Evolutionary conservation across 2,113 vertebrate genomes (phyloP), one percentile per base, ranked within the genome.

Genomic region (Lamprotornis superbus): DNA sequence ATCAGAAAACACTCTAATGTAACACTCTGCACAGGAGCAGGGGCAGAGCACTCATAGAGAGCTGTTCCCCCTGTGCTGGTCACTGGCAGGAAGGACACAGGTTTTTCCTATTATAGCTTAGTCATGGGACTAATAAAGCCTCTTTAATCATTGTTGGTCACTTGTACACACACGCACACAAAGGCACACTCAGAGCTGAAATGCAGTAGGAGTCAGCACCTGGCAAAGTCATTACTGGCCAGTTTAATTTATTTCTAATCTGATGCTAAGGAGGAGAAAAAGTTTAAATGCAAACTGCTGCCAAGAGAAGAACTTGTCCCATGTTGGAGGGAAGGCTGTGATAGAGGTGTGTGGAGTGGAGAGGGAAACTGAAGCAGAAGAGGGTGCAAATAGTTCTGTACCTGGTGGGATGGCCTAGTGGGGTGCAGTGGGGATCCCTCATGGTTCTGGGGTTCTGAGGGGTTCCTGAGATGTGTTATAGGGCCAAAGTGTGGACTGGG

Each of bases 91-190:
- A 91, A 94, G 91, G 93, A 95, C 83, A 73, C 30, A 67, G 46
- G 46, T 37, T 94, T 96, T 85, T 93, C 74, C 78, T 89, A 89
- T 85, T 65, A 74, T 15, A 77, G 60, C 64, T 94, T 49, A 90
- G 83, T 83, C 92, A 75, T 82, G 80, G 73, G 93, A 78, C 73
- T 90, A 96, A 94, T 92, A 95, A 96, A 95, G 69, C 10, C 69
- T 86, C 86, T 95, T 92, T 90, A 92, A 94, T 95, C 78, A 85
- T 79, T 87, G 86, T 85, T 89, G 0, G 0, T 84, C 6, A 0
- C 75, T 86, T 63, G 68, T 69, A 57, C 81, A 42, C 94, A 94
- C 93, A 94, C 1, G 1, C 70, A 85, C 50, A 95, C 86, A 89
- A 55, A 92, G 53, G 39, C 44, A 24, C 22, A 11, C 69, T 92